Conservation (phyloP, 2,797 vertebrate genomes). For the Discoglossus pictus region DNA sequence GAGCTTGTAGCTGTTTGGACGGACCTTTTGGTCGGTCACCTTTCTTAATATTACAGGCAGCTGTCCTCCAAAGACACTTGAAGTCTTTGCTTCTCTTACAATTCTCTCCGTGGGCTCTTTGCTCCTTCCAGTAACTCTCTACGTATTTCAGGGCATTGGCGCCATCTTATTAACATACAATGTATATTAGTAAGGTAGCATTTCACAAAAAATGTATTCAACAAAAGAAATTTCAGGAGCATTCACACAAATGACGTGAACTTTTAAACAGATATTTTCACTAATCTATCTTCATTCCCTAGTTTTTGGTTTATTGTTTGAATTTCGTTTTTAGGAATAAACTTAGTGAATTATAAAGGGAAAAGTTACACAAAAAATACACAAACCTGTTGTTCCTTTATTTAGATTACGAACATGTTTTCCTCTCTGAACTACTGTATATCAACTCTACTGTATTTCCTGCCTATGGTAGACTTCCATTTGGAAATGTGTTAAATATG, state of each 20-base stretch:
- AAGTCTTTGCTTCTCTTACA: constrained; percentile 61
- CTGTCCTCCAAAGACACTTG: constrained; percentile 77
- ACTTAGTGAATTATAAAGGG: constrained; percentile 53
- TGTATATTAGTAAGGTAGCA: constrained; percentile 56
- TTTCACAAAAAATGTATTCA: constrained; percentile 60
- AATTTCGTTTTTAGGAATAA: constrained; percentile 52
- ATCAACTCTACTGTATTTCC: constrained; percentile 57
- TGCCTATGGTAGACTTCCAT: constrained; percentile 5
- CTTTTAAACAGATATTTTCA: constrained; percentile 50
- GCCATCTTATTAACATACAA: constrained; percentile 50
- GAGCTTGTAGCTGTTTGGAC: background rate
- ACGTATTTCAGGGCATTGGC: constrained; percentile 68
- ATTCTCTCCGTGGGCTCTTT: constrained; percentile 68
- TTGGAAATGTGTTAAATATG: background rate
- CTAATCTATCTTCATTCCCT: constrained; percentile 54
- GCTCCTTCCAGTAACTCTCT: constrained; percentile 64
- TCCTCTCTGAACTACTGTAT: constrained; percentile 60
- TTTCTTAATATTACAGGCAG: constrained; percentile 70
- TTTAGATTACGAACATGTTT: too few relatives aligned
- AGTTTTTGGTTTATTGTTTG: constrained; percentile 42
- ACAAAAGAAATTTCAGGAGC: constrained; percentile 39
- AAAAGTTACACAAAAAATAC: too few relatives aligned
- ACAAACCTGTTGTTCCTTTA: constrained; percentile 53
- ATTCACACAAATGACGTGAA: constrained; percentile 45
- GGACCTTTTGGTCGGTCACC: constrained; percentile 57